A percentile compares a stretch with the other conserved stretches of the same genome.
Conservation (phyloP, 2,888 invertebrate genomes). For the Drosophila affinis region DNA sequence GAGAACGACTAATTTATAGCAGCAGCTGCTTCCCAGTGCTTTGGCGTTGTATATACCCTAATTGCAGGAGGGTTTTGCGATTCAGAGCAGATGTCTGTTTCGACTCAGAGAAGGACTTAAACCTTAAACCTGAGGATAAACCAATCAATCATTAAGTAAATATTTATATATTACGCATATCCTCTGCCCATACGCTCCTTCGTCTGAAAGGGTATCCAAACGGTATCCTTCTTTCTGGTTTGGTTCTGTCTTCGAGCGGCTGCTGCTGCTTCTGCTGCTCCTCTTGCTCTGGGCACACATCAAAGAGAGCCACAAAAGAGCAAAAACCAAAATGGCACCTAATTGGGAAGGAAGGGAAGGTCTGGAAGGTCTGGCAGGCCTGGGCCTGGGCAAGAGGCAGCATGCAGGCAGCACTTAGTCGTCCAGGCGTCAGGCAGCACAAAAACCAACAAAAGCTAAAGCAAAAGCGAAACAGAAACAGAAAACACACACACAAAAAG, state of each 20-base stretch:
- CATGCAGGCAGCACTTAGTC: not conserved
- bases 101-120: not conserved
- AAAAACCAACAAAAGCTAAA: conserved; percentile 15
- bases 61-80: not conserved
- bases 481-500: conserved; percentile 42
- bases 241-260: not conserved
- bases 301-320: conserved; percentile 30
- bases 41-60: not conserved
- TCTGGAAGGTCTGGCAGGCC: no score
- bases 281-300: conserved; percentile 10
- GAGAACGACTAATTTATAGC: conserved; percentile 68
- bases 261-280: not conserved
- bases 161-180: not conserved
- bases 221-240: not conserved
- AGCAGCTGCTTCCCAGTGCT: conserved; percentile 33
- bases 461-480: conserved; percentile 19
- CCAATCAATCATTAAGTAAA: not conserved
- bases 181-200: not conserved
- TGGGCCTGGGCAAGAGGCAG: no score
- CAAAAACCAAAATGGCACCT: conserved; percentile 58
- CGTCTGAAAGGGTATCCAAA: not conserved
- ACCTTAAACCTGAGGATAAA: not conserved
- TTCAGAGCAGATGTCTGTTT: not conserved
- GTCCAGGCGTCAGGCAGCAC: not conserved
- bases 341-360: conserved; percentile 53